Evolutionary conservation across 2,113 vertebrate species (phyloP), one percentile per base, ranked within the genome.

Genomic region (Pelodiscus sinensis): DNA sequence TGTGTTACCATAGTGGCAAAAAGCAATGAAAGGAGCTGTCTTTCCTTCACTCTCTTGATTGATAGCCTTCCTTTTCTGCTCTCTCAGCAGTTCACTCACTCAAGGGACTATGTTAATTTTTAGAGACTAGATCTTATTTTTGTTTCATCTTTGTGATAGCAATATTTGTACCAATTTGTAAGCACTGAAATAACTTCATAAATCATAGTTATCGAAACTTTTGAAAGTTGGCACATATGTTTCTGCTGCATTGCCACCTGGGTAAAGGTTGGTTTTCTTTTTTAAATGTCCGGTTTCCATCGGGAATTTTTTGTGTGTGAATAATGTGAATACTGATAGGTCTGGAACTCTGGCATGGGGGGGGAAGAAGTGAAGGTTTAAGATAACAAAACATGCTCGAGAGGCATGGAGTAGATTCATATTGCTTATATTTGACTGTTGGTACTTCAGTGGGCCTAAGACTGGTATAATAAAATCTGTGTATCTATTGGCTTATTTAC

Each of bases 91-190:
- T 80, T 65, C 81, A 27, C 51, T 82, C 1, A 3, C 27, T 75
- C 6, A 10, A 11, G 55, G 82, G 65, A 78, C 27, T 55, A 12
- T 11, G 21, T 85, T 50, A 82, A 86, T 82, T 35, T 85, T 44
- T 86, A 54, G 83, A 54, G 27, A 86, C 55, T 92, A 93, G 31
- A 27, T 71, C 29, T 24, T 1, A 94, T 93, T 93, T n/a, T 56
- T 80, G 14, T 73, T 57, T 50, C 58, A 6, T 65, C 27, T 89
- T 35, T 94, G n/a, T 92, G 51, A 78, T 71, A 93, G 82, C 73
- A 92, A 79, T 91, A 86, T 90, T 94, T 95, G 58, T 94, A 92
- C 80, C 79, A 92, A 94, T 90, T 91, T 95, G 38, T 50, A 79
- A 75, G 94, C 88, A 65, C 52, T 89, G 52, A 86, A 88, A 62